Evolutionary conservation across 2,888 invertebrate species (phyloP).

Genomic region (Acanthoscelides obtectus): DNA sequence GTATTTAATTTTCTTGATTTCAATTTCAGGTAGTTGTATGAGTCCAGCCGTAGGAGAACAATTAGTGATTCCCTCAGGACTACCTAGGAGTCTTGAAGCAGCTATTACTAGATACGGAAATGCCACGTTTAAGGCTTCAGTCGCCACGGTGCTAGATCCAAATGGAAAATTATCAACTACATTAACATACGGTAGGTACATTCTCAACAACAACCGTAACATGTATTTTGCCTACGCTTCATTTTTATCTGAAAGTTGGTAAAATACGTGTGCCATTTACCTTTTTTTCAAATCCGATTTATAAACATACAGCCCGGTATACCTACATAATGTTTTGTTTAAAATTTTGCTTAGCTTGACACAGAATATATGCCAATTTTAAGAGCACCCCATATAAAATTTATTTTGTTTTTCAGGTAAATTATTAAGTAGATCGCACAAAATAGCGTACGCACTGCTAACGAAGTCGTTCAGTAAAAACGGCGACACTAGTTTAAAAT

Average conservation of each 20-base stretch:
- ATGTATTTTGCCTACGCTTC: too few species aligned
- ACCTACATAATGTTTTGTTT: too few species aligned
- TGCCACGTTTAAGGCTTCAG: conserved; percentile 93
- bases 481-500: conserved; percentile 81
- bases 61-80: conserved; percentile 82
- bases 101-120: conserved; percentile 95
- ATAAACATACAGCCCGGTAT: too few species aligned
- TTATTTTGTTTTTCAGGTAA: too few species aligned
- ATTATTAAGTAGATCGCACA: conserved; percentile 90
- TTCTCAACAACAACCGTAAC: too few species aligned
- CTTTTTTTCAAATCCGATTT: too few species aligned
- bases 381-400: too few species aligned
- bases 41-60: conserved; percentile 94
- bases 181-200: conserved; percentile 81
- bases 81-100: conserved; percentile 90
- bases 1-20: too few species aligned
- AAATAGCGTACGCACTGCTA: conserved; percentile 93
- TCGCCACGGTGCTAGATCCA: conserved; percentile 94
- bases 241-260: too few species aligned
- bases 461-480: conserved; percentile 91
- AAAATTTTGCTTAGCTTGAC: too few species aligned
- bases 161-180: conserved; percentile 93
- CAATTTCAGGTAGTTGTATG: conserved; percentile 85
- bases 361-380: too few species aligned
- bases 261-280: too few species aligned